These are phyloP conservation scores for Morone saxatilis DNA, from an alignment of 2,113 vertebrate species.

Conservation along the genomic window DNA sequence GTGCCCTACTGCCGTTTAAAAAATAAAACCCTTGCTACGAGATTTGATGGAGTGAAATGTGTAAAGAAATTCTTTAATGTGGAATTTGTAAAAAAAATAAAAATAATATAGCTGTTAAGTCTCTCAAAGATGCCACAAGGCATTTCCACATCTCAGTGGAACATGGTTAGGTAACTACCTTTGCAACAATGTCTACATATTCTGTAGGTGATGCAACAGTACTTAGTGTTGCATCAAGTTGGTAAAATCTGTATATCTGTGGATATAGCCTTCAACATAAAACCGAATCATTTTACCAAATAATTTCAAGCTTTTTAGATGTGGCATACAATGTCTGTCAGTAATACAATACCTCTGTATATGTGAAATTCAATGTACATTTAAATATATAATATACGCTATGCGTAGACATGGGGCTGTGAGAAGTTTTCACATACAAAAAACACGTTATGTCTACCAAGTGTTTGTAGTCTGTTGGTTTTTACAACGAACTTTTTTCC, in stretches of 20 bases:
- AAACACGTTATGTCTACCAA: neutral
- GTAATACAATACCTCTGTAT: neutral
- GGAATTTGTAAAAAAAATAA: no score
- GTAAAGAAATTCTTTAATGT: no score
- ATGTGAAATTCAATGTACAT: neutral
- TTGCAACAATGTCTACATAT: neutral
- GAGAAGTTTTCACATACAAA: neutral
- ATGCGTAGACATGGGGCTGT: neutral
- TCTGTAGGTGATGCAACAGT: conserved; percentile 21
- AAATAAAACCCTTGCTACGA: no score
- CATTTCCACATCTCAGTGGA: neutral
- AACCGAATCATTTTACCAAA: neutral
- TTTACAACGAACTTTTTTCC: neutral
- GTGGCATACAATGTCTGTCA: neutral
- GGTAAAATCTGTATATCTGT: neutral
- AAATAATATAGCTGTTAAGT: neutral
- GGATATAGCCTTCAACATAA: conserved; percentile 11
- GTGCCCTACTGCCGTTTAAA: no score
- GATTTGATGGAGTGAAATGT: no score
- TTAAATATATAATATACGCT: neutral
- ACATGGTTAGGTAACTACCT: neutral
- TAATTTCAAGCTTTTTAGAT: neutral
- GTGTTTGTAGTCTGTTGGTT: neutral
- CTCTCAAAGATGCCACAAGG: neutral
- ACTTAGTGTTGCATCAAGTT: neutral